phyloP scores from a whole-genome alignment of 2,797 vertebrate genomes.

The Agapornis canus region DNA sequence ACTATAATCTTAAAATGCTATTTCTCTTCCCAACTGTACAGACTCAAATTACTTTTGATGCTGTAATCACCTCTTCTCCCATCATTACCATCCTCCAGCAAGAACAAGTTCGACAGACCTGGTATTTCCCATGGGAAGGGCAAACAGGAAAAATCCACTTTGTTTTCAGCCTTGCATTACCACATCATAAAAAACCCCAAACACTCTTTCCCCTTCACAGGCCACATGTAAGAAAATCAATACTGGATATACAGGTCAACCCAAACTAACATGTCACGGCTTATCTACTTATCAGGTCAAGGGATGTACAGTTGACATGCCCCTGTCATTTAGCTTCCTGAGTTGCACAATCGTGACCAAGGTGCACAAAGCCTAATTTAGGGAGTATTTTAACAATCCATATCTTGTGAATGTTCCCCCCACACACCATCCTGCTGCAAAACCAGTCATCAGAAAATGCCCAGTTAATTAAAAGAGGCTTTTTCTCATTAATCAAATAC shows the following conservation, averaged over 20 bases:
- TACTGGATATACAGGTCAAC: constrained; percentile 9
- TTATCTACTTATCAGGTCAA: neutral
- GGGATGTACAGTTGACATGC: neutral
- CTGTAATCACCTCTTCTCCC: neutral
- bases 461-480: neutral
- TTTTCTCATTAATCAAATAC: neutral
- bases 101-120: constrained; percentile 14
- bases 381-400: neutral
- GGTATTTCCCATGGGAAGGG: constrained; percentile 20
- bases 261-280: neutral
- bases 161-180: neutral
- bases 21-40: neutral
- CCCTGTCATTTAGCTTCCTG: neutral
- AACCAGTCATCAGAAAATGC: neutral
- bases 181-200: constrained; percentile 9
- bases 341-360: neutral
- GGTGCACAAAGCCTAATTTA: neutral
- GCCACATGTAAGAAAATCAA: constrained; percentile 16
- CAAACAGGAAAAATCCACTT: neutral
- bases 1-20: neutral
- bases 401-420: neutral
- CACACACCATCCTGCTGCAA: neutral
- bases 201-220: neutral
- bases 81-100: neutral
- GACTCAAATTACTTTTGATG: neutral